Conservation (phyloP, 2,113 vertebrate species). For the Atractosteus spatula region DNA sequence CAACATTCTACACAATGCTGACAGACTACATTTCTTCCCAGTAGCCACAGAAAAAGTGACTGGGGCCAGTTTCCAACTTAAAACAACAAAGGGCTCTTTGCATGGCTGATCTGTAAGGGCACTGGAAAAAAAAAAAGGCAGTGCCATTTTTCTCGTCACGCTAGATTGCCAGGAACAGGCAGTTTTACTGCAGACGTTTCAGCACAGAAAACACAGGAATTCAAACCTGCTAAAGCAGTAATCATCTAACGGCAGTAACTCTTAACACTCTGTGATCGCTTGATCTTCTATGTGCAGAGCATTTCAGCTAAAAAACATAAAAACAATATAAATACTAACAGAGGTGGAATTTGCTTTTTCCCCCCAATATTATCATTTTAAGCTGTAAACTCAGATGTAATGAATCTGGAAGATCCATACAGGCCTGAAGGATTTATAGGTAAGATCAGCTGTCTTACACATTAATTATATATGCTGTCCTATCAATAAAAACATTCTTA, state of each 20-base stretch:
- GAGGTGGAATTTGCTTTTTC: no score
- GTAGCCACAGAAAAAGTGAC: constrained; percentile 25
- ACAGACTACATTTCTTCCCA: constrained; percentile 30
- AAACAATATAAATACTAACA: no score
- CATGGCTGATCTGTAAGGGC: constrained; percentile 23
- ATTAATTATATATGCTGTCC: no score
- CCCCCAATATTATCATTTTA: no score
- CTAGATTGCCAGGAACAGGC: neutral
- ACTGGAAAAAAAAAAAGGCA: neutral
- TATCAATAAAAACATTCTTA: no score
- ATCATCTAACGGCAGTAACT: neutral
- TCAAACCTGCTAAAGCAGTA: neutral
- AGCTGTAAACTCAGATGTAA: no score
- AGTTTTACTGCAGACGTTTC: neutral
- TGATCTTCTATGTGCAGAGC: neutral
- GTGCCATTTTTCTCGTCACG: neutral
- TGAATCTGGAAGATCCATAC: no score
- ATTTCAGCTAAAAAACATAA: neutral
- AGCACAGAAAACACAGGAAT: neutral
- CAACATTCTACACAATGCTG: constrained; percentile 36
- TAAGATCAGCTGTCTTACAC: no score
- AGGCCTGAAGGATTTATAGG: no score
- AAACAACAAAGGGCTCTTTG: constrained; percentile 18
- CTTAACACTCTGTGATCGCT: neutral
- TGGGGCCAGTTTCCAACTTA: constrained; percentile 40